Evolutionary conservation across 1,140 invertebrate species (phyloP).

Genomic region (Chymomyza costata): DNA sequence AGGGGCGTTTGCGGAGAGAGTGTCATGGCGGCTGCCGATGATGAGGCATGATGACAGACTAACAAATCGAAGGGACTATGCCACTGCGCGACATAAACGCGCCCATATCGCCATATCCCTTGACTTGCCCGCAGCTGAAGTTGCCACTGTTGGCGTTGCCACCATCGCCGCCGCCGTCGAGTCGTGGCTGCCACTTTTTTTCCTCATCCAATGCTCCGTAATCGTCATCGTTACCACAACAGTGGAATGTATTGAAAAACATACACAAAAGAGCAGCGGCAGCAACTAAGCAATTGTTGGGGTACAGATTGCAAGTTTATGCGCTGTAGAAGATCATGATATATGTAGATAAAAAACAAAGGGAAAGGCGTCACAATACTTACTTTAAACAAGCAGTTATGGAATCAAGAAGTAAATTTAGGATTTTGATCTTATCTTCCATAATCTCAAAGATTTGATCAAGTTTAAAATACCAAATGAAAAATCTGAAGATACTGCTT

Average conservation of each 20-base stretch:
- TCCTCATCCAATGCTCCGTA: too few relatives aligned
- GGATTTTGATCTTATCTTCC: too few relatives aligned
- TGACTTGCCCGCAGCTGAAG: conserved; percentile 59
- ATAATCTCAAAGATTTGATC: too few relatives aligned
- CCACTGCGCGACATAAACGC: conserved; percentile 16
- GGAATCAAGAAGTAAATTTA: too few relatives aligned
- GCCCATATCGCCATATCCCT: conserved; percentile 31
- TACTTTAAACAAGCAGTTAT: too few relatives aligned
- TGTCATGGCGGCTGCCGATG: conserved; percentile 53
- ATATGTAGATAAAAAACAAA: too few relatives aligned
- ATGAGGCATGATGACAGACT: conserved; percentile 71
- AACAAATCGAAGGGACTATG: conserved; percentile 62
- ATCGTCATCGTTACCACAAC: conserved; percentile 70
- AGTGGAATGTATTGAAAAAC: conserved; percentile 66
- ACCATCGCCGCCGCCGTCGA: conserved; percentile 10
- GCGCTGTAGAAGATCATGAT: conserved; percentile 20
- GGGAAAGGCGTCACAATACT: too few relatives aligned
- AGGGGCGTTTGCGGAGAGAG: conserved; percentile 13
- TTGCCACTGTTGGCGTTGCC: conserved; percentile 55
- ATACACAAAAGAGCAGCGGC: conserved; percentile 61
- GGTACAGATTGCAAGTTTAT: conserved; percentile 45
- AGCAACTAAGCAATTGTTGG: conserved; percentile 14
- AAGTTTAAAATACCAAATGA: too few relatives aligned
- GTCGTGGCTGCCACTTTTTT: conserved; percentile 7
- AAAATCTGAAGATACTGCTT: too few relatives aligned